Base-by-base conservation (phyloP, 1,140 invertebrate species). In the Cepaea nemoralis region DNA sequence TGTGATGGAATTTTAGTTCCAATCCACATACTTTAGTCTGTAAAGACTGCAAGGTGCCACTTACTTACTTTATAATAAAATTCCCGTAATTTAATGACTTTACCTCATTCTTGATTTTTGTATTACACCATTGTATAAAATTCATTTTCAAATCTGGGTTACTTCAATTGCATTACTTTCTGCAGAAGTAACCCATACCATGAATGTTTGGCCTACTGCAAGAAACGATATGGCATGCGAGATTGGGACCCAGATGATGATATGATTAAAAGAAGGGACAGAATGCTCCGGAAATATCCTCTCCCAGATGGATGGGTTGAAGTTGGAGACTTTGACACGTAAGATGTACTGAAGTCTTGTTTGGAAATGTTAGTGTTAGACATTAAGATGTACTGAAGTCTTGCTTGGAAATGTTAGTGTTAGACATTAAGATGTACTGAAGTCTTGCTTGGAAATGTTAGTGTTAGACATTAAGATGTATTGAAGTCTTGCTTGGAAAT, bases 231-330 rank as follows among this genome's bases (percentile, higher is more conserved):
- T 96, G 96, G 95, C 83, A 93, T 86, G 81, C 94, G 86, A 96
- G 98, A 83, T 27, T 92, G 91, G 78, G 77, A 85, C 16, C 86
- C 88, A 24, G 86, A 87, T 37, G 35, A 55, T 16, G 79, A 84
- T 14, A 89, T 90, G 89, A 71, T 86, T 8, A 83, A 83, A 39
- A 88, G 86, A 81, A 75, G 87, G 78, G 85, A 88, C n/a, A 83
- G 88, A 78, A 94, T 99, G 89, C 90, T 99, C 45, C 94, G 94
- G 82, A 95, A 96, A 87, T 99, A 98, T 93, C 98, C 98, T 0
- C 90, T 99, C 69, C 96, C 98, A 0, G 93, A 95, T 75, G 95
- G 95, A 69, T 99, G 98, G 98, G 94, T 95, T 88, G 97, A 99
- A 91, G 93, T 98, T 22, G 98, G 96, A 91, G 97, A 99, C 92